Base-by-base conservation (phyloP, 2,113 vertebrate genomes). In the Mustelus asterias region DNA sequence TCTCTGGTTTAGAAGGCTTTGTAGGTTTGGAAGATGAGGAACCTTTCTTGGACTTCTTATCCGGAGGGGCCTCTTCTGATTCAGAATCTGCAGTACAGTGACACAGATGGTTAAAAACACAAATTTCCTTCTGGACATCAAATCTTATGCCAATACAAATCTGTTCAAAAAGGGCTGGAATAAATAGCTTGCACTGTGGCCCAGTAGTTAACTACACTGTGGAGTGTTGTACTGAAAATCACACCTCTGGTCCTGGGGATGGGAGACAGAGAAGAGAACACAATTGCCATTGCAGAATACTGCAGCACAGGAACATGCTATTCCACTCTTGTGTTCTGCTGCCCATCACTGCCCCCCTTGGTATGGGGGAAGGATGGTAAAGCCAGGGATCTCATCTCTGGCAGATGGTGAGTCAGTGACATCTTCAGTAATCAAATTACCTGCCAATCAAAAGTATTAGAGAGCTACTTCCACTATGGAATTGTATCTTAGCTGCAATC, bases 61-160 rank as follows among this genome's bases (percentile, higher is more conserved):
- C 97, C 41, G 97, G 96, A 0, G 95, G 96, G 60, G 96, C 96
- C 90, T 98, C 97, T 95, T 99, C 98, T 97, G 97, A 96, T 95
- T 98, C 98, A 83, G 98, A 98, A 97, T 99, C 99, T 97, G 97
- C 96, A 96, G 97, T 96, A 96, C 69, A 58, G 97, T 2, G 83
- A 97, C 95, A 97, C 96, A 29, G 96, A 1, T 33, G 89, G 14
- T 76, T 76, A 76, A 67, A 37, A 44, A 54, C 76, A 3, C 26
- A 41, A 5, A 29, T 94, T 54, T 67, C 29, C 18, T 76, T 29
- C 24, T 37, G 41, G 54, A 18, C 20, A 95, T 26, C 16, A 29
- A 48, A 72, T 29, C 85, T 88, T 88, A 2, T 29, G 20, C 10
- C 24, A 88, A 88, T 88, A 88, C 85, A 54, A 88, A 88, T 13